Evolutionary conservation across 2,113 vertebrate genomes (phyloP).

Genomic region (Xiphorhynchus elegans): DNA sequence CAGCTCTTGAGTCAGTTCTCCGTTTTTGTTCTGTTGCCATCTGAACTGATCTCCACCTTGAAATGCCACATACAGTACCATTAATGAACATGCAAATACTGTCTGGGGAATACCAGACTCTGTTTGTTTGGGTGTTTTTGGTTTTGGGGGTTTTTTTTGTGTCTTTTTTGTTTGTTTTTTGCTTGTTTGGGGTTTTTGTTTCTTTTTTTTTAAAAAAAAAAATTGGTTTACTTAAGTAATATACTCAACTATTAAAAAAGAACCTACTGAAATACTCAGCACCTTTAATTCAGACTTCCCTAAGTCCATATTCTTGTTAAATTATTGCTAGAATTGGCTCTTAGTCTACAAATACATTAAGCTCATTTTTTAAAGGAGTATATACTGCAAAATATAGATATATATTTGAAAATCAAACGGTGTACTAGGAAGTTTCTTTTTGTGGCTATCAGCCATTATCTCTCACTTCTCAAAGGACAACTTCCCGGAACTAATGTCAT

Average conservation of each 20-base stretch:
- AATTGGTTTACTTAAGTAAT: background rate
- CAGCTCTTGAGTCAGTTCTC: background rate
- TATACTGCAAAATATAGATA: background rate
- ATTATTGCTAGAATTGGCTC: background rate
- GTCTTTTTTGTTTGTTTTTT: too few relatives aligned
- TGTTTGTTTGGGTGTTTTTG: background rate
- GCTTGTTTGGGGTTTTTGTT: background rate
- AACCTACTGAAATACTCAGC: background rate
- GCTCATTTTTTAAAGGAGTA: background rate
- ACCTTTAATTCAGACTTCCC: background rate
- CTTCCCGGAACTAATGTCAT: background rate
- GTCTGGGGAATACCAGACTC: too few relatives aligned
- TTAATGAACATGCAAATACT: background rate
- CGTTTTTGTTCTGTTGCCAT: background rate
- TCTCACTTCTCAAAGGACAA: background rate
- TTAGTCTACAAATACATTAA: background rate
- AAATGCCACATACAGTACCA: background rate
- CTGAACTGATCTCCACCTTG: background rate
- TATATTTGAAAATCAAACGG: background rate
- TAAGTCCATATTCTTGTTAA: background rate
- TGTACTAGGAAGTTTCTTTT: background rate
- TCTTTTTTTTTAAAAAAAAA: background rate
- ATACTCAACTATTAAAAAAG: background rate
- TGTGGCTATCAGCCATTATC: background rate
- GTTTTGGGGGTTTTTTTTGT: background rate